Conservation (phyloP, 2,888 invertebrate genomes). For the Phlogophora meticulosa region DNA sequence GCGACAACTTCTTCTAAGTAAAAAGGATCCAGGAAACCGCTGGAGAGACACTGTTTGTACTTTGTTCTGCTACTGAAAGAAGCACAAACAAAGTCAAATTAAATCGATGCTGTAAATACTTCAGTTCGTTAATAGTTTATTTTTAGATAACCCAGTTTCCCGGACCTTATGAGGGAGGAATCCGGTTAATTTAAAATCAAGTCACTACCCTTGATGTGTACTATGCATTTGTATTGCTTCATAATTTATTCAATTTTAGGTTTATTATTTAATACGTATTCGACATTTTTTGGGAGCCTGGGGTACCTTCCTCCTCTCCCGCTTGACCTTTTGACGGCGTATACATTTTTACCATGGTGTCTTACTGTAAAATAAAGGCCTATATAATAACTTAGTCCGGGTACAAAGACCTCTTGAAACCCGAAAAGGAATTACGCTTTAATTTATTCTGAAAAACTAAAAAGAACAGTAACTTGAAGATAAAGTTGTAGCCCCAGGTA, state of each 20-base stretch:
- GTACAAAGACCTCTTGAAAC: not conserved
- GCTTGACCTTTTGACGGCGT: no score
- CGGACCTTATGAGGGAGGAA: not conserved
- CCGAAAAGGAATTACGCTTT: not conserved
- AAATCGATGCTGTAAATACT: slow-evolving; percentile 17
- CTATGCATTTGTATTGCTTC: no score
- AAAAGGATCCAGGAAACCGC: slow-evolving; percentile 40
- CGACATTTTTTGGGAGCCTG: no score
- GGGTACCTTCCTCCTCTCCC: no score
- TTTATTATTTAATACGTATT: no score
- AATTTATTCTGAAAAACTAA: not conserved
- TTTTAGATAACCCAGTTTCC: slow-evolving; percentile 3
- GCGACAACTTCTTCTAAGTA: slow-evolving; percentile 45
- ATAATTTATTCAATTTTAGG: no score
- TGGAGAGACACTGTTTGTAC: slow-evolving; percentile 18
- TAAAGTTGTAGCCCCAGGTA: not conserved
- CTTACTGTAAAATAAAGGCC: not conserved
- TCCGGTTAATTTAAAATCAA: not conserved
- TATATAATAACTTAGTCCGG: no score
- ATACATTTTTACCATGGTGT: no score
- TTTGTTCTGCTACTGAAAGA: slow-evolving; percentile 14
- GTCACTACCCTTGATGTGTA: no score
- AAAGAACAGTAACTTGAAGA: no score
- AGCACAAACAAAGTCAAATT: slow-evolving; percentile 24
- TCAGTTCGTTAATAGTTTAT: not conserved